Conservation (phyloP, 1,140 invertebrate species). For the Chionoecetes opilio region DNA sequence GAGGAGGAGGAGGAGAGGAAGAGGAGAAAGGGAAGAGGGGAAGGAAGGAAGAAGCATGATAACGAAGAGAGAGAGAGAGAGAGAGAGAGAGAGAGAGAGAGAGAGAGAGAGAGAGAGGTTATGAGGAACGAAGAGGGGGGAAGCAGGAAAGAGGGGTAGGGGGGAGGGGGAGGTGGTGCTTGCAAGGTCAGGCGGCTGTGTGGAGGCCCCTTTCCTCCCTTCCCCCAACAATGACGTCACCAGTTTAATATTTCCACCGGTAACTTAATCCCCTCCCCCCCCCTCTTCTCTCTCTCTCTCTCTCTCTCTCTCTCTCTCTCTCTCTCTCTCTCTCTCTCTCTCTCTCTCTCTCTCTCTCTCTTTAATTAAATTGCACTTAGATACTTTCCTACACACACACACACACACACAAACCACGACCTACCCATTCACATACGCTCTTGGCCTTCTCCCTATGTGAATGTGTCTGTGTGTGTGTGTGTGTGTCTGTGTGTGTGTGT, state of each 20-base stretch:
- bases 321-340: no score
- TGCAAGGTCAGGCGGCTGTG: conserved; percentile 15
- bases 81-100: neutral
- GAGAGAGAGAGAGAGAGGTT: neutral
- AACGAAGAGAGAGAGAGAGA: neutral
- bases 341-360: no score
- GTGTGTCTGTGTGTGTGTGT: neutral
- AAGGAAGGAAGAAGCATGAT: neutral
- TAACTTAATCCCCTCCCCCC: neutral
- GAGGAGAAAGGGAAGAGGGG: neutral
- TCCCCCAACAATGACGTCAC: neutral
- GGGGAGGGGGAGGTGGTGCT: neutral
- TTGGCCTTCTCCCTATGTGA: neutral
- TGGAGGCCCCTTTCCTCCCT: no score
- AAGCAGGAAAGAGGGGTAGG: neutral
- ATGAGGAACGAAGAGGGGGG: neutral
- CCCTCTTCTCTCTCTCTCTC: neutral
- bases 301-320: no score
- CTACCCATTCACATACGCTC: no score
- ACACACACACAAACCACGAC: no score
- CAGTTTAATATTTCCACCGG: neutral
- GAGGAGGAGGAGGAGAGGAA: neutral
- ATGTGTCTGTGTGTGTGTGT: neutral
- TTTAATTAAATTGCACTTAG: no score
- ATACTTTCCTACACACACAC: no score